phyloP scores from a whole-genome alignment of 1,140 invertebrate genomes.

The Drosophila arizonae region DNA sequence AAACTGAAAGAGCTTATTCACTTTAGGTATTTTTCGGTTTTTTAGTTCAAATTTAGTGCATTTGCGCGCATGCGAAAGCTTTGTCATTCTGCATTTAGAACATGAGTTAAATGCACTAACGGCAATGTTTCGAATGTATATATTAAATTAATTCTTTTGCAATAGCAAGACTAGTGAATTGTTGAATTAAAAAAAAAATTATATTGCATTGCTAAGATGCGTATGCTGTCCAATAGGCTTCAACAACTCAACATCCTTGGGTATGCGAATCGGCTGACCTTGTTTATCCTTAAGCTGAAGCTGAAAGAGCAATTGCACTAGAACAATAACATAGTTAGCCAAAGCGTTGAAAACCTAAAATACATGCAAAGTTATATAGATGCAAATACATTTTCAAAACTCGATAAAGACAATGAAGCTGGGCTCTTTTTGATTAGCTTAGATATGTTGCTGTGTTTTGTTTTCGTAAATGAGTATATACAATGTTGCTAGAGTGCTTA shows the following conservation, averaged over 20 bases:
- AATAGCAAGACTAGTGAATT: neutral
- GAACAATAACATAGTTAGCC: slow-evolving; percentile 68
- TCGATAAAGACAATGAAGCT: no score
- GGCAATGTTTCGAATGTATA: no score
- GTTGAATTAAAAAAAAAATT: neutral
- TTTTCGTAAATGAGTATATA: neutral
- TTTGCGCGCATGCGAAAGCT: no score
- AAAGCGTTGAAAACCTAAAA: slow-evolving; percentile 63
- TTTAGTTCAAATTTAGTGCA: no score
- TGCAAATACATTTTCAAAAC: neutral
- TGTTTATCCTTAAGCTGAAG: slow-evolving; percentile 49
- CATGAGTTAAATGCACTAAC: no score
- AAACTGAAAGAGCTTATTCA: no score
- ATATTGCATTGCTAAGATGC: slow-evolving; percentile 10
- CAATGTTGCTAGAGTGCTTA: slow-evolving; percentile 10
- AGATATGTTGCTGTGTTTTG: no score
- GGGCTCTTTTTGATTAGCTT: no score
- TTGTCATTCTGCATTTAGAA: no score
- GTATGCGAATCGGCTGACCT: slow-evolving; percentile 1
- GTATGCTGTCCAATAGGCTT: slow-evolving; percentile 31
- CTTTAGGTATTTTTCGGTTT: no score
- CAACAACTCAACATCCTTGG: slow-evolving; percentile 58
- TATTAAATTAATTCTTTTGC: no score
- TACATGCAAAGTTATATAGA: neutral
- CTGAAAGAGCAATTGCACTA: slow-evolving; percentile 73